These are phyloP conservation scores for Metaphire vulgaris DNA, from an alignment of 1,140 invertebrate genomes.

Conservation along the genomic window DNA sequence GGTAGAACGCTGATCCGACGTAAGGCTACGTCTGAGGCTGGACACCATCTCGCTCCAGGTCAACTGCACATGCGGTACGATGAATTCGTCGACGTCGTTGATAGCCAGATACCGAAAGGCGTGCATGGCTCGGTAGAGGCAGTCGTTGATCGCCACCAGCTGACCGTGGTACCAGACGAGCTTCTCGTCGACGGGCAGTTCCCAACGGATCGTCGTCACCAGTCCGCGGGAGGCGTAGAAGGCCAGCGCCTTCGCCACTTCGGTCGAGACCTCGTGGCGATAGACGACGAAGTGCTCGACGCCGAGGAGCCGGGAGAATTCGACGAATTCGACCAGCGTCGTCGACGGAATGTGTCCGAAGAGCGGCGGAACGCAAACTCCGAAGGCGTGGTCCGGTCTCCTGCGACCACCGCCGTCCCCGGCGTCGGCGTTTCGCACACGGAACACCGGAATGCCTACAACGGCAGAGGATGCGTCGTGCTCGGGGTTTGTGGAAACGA, in stretches of 20 bases:
- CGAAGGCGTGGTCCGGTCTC: conserved; percentile 19
- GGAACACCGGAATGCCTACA: neutral
- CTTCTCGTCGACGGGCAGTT: conserved; percentile 34
- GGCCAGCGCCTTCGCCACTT: conserved; percentile 35
- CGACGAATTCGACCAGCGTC: conserved; percentile 46
- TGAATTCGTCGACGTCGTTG: conserved; percentile 49
- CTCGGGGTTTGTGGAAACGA: neutral
- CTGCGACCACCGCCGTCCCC: too few relatives aligned
- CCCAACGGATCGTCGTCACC: conserved; percentile 38
- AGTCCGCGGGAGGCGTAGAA: conserved; percentile 36
- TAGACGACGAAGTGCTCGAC: conserved; percentile 44
- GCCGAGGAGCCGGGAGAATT: conserved; percentile 43
- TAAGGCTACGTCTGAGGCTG: neutral
- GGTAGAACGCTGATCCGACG: too few relatives aligned
- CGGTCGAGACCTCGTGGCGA: conserved; percentile 33
- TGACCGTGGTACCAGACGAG: conserved; percentile 50
- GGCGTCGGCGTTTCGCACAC: neutral
- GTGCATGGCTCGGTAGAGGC: conserved; percentile 44
- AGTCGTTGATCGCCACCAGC: conserved; percentile 46
- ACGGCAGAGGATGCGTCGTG: neutral
- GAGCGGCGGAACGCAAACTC: conserved; percentile 47
- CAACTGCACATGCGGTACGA: conserved; percentile 11
- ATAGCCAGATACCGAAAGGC: conserved; percentile 43
- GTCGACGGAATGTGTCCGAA: conserved; percentile 42
- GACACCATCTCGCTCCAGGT: conserved; percentile 22